Evolutionary conservation across 2,888 invertebrate genomes (phyloP).

Genomic region (Acrocera orbiculus): DNA sequence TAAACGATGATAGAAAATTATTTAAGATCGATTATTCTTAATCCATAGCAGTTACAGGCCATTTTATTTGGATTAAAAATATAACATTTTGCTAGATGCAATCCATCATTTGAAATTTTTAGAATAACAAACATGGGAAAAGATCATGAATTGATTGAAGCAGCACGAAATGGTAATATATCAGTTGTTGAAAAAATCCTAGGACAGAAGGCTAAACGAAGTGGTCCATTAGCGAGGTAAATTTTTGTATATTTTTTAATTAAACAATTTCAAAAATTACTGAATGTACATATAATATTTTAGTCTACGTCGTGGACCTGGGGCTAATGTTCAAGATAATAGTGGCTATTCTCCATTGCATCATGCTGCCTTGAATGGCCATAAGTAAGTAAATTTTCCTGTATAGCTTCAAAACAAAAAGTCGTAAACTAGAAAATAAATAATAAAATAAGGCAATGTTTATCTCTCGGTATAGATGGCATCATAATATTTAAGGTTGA

Average conservation of each 20-base stretch:
- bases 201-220: conserved; percentile 73
- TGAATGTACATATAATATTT: conserved; percentile 17
- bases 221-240: conserved; percentile 84
- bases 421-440: too few relatives aligned
- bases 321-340: conserved; percentile 83
- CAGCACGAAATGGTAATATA: conserved; percentile 82
- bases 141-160: conserved; percentile 91
- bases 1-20: too few relatives aligned
- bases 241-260: background rate
- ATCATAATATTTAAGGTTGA: too few relatives aligned
- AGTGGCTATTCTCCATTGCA: conserved; percentile 88
- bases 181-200: conserved; percentile 79
- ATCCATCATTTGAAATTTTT: too few relatives aligned
- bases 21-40: too few relatives aligned
- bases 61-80: too few relatives aligned
- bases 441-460: too few relatives aligned
- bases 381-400: conserved; percentile 62
- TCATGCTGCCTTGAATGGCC: conserved; percentile 84
- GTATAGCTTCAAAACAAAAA: too few relatives aligned
- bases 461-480: too few relatives aligned
- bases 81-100: too few relatives aligned
- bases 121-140: conserved; percentile 56
- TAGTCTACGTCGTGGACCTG: conserved; percentile 74
- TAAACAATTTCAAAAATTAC: background rate
- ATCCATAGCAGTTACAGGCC: too few relatives aligned